phyloP scores from a whole-genome alignment of 2,888 invertebrate genomes.

The Glaucopsyche alexis region DNA sequence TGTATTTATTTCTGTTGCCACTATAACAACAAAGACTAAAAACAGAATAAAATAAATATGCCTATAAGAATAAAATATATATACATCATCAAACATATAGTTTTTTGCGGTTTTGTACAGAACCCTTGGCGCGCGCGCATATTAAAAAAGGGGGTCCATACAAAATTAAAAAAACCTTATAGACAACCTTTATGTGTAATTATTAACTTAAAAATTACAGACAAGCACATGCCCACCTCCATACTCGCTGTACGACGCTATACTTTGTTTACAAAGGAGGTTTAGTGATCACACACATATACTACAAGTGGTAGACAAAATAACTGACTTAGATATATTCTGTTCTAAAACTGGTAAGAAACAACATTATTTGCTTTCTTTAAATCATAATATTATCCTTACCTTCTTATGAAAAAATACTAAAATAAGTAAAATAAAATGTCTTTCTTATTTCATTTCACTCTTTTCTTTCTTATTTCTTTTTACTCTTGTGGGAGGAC shows the following conservation, averaged over 20 bases:
- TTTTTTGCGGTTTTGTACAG: no score
- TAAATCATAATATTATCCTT: background rate
- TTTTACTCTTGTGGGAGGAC: background rate
- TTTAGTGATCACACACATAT: slow-evolving; percentile 29
- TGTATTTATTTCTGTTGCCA: no score
- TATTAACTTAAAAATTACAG: background rate
- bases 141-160: no score
- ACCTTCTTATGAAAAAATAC: background rate
- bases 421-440: background rate
- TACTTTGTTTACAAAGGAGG: background rate
- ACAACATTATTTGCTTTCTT: background rate
- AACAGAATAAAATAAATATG: no score
- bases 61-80: no score
- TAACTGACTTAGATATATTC: slow-evolving; percentile 23
- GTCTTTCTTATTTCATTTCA: background rate
- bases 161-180: background rate
- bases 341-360: slow-evolving; percentile 28
- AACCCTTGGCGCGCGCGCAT: no score
- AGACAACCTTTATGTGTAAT: background rate
- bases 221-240: slow-evolving; percentile 14
- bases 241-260: slow-evolving; percentile 10
- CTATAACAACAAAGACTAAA: no score
- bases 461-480: background rate
- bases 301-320: slow-evolving; percentile 23
- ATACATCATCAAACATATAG: no score